Percentiles rank a stretch among this genome's conserved stretches.
Conservation (phyloP, 2,113 vertebrate genomes). For the Erpornis zantholeuca region DNA sequence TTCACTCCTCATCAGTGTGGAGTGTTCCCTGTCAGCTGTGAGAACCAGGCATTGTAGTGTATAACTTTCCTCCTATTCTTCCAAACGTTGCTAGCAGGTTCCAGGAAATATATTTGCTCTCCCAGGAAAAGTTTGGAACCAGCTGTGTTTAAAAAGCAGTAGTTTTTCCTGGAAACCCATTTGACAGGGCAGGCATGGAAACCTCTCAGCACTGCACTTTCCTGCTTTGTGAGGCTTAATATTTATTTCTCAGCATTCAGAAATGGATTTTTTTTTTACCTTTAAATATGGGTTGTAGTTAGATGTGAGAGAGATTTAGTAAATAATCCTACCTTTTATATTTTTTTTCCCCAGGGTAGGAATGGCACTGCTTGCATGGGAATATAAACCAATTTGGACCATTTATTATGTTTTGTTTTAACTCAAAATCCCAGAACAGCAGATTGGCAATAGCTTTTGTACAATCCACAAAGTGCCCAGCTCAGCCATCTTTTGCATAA, state of each 20-base stretch:
- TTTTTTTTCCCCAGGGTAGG: not conserved
- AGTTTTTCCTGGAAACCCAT: conserved; percentile 26
- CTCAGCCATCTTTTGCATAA: not conserved
- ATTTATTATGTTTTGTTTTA: not conserved
- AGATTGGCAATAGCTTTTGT: not conserved
- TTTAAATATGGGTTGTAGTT: not conserved
- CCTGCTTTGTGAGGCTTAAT: not conserved
- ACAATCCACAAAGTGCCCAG: not conserved
- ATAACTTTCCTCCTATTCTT: conserved; percentile 17
- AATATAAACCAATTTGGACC: not conserved
- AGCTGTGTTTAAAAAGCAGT: conserved; percentile 31
- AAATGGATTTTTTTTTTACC: not conserved
- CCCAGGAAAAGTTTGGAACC: conserved; percentile 47
- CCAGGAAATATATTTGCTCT: conserved; percentile 47
- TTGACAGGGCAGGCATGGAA: not conserved
- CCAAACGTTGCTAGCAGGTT: not conserved
- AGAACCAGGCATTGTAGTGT: not conserved
- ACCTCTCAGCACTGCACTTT: not conserved
- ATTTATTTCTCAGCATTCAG: not conserved
- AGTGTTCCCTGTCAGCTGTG: not conserved
- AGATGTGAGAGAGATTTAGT: not conserved
- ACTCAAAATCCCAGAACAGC: not conserved
- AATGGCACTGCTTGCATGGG: not conserved
- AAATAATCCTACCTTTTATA: not conserved
- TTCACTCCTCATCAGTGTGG: not conserved